These are phyloP conservation scores for Arrhamphus sclerolepis DNA, from an alignment of 2,797 vertebrate species.

Conservation along the genomic window DNA sequence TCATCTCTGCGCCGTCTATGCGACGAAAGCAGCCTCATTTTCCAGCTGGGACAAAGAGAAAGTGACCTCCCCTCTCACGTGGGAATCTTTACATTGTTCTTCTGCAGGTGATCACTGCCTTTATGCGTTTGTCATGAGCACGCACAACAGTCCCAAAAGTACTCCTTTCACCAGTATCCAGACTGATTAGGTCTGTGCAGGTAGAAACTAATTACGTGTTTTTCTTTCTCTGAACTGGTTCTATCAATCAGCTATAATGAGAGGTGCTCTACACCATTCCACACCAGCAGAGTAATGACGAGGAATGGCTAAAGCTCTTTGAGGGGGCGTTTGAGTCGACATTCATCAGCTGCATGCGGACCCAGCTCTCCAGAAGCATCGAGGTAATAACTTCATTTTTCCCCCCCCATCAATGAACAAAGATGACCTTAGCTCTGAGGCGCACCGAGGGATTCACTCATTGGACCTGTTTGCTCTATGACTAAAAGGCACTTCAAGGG, in stretches of 20 bases:
- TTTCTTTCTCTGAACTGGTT: constrained; percentile 63
- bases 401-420: constrained; percentile 31
- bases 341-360: constrained; percentile 5
- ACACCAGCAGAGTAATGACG: constrained; percentile 20
- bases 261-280: constrained; percentile 22
- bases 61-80: constrained; percentile 48
- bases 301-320: constrained; percentile 28
- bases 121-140: too few species aligned
- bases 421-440: constrained; percentile 56
- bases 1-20: constrained; percentile 61
- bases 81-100: constrained; percentile 43
- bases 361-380: constrained; percentile 21
- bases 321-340: constrained; percentile 40
- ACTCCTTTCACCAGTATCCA: constrained; percentile 36
- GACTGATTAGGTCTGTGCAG: constrained; percentile 65
- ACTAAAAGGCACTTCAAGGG: constrained; percentile 19
- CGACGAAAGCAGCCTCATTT: constrained; percentile 65
- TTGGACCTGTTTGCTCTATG: constrained; percentile 25
- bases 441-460: constrained; percentile 42
- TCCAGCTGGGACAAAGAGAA: constrained; percentile 60
- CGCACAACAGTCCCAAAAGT: constrained; percentile 31
- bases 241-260: constrained; percentile 71
- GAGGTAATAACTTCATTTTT: constrained; percentile 38
- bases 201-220: constrained; percentile 72
- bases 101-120: constrained; percentile 36